Evolutionary conservation across 2,888 invertebrate species (phyloP).

Genomic region (Malthinus flaveolus): DNA sequence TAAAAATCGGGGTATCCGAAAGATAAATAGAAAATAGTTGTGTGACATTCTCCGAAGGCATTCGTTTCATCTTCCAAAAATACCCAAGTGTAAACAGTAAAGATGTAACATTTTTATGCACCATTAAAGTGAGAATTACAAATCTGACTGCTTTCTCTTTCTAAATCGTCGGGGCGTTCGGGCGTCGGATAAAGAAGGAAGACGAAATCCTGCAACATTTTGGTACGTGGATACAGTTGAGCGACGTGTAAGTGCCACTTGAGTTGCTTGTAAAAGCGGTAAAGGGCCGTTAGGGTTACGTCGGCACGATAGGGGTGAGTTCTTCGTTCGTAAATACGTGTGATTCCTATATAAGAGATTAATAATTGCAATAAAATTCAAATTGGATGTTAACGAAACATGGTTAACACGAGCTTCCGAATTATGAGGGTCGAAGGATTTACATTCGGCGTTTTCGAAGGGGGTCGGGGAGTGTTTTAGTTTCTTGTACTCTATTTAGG

Average conservation of each 20-base stretch:
- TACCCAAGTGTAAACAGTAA: constrained; percentile 35
- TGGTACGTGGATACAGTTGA: constrained; percentile 36
- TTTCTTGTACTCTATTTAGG: too few relatives aligned
- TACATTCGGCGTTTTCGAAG: neutral
- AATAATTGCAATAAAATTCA: constrained; percentile 26
- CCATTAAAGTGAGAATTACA: constrained; percentile 40
- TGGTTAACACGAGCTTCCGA: neutral
- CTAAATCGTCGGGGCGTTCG: constrained; percentile 8
- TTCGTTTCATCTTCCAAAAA: constrained; percentile 16
- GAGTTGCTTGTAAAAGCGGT: constrained; percentile 38
- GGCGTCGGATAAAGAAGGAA: constrained; percentile 18
- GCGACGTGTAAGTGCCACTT: constrained; percentile 39
- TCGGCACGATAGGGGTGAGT: constrained; percentile 30
- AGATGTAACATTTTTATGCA: constrained; percentile 40
- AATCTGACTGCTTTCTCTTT: constrained; percentile 28
- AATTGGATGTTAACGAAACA: constrained; percentile 19
- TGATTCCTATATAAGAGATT: constrained; percentile 26
- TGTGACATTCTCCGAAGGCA: constrained; percentile 8
- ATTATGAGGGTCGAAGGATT: constrained; percentile 5
- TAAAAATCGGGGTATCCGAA: neutral
- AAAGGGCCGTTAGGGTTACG: constrained; percentile 32
- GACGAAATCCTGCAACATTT: constrained; percentile 31
- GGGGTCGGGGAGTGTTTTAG: too few relatives aligned
- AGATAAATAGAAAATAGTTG: constrained; percentile 3
- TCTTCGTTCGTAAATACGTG: constrained; percentile 26